A percentile compares a stretch with the other conserved stretches of the same genome.
Evolutionary conservation across 2,888 invertebrate species (phyloP).

Genomic region (Sialis lutaria): DNA sequence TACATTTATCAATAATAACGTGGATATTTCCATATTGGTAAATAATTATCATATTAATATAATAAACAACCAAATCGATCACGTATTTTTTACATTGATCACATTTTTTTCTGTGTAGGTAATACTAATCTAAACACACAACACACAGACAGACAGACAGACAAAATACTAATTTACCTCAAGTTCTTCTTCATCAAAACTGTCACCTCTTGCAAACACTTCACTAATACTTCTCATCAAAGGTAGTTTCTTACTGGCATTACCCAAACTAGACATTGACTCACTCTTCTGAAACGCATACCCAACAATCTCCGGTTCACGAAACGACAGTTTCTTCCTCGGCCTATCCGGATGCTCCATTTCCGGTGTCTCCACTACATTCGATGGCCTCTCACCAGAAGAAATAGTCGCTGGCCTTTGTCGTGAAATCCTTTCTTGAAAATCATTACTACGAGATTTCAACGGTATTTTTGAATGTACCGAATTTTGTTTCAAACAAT

Average conservation of each 20-base stretch:
- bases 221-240: slow-evolving; percentile 18
- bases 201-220: slow-evolving; percentile 21
- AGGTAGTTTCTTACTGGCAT: slow-evolving; percentile 16
- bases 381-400: slow-evolving; percentile 21
- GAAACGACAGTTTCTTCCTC: slow-evolving; percentile 72
- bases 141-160: too few relatives aligned
- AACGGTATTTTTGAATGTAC: slow-evolving; percentile 3
- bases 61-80: too few relatives aligned
- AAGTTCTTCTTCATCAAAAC: slow-evolving; percentile 38
- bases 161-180: slow-evolving; percentile 28
- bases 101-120: too few relatives aligned
- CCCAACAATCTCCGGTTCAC: slow-evolving; percentile 60
- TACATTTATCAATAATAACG: too few relatives aligned
- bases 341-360: slow-evolving; percentile 38
- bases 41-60: too few relatives aligned
- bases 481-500: too few relatives aligned
- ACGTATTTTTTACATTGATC: too few relatives aligned
- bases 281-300: slow-evolving; percentile 12
- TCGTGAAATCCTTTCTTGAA: slow-evolving; percentile 14
- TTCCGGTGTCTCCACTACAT: slow-evolving; percentile 14
- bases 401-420: slow-evolving; percentile 20
- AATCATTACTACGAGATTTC: not conserved
- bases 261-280: slow-evolving; percentile 27
- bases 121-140: too few relatives aligned
- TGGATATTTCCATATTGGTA: too few relatives aligned